Base-by-base conservation (phyloP, 2,888 invertebrate species). In the Sericinus montela region DNA sequence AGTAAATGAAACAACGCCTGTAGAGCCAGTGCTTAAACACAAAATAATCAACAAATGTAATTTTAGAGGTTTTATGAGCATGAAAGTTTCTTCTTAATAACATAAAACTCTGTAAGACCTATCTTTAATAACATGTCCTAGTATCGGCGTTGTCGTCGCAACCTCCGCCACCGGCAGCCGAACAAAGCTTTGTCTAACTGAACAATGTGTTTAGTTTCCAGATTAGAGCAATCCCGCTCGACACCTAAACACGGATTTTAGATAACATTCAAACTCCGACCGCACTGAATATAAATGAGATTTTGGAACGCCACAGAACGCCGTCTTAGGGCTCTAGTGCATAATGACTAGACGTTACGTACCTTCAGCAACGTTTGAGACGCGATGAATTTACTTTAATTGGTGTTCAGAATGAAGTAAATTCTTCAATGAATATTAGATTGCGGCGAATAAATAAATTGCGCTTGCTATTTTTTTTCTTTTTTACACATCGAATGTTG, bases 241-340 rank as follows among this genome's bases (percentile, higher is more conserved):
- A 86, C 88, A 88, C 86, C 87, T 87, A 87, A 87, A 87, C 86
- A 84, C 83, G 84, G 87, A 87, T 87, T 87, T 85, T 75, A 86
- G 87, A 87, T 88, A 87, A 84, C 86, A 86, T 88, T 85, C 81
- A 86, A 85, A 87, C 85, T 82, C 76, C 72, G 65, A 83, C 83
- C 84, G 78, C 81, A 76, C 80, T 86, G 87, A 86, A 88, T 88
- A 84, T 85, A 87, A 86, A 88, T 86, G 84, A 83, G 84, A 85
- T 79, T 86, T 86, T 82, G 81, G 85, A 75, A 74, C 73, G 69
- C 71, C 72, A 57, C 72, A 69, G 65, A 65, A 64, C 72, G n/a
- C 69, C 78, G 73, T 82, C 84, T 83, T 79, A 79, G 72, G 70
- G 73, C 74, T 75, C 76, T 76, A 57, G 75, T 79, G 82, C 79